Percentiles rank a stretch among this genome's conserved stretches.
phyloP scores from a whole-genome alignment of 2,113 vertebrate species.

The Polypterus bichir region DNA sequence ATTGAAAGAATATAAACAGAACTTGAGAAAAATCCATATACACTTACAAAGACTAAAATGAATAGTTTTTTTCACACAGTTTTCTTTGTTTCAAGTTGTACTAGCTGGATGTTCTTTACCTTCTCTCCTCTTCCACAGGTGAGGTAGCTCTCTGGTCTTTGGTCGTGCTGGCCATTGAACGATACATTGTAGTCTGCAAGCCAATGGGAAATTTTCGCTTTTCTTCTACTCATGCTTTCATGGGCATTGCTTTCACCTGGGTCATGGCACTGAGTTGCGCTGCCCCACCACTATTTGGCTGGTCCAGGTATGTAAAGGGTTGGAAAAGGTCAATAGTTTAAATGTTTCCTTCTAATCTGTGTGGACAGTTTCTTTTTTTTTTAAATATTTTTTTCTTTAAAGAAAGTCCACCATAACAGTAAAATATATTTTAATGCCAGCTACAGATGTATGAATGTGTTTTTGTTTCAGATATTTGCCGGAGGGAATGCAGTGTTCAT shows the following conservation, averaged over 20 bases:
- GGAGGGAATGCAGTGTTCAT: slow-evolving; percentile 60
- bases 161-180: slow-evolving; percentile 58
- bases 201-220: slow-evolving; percentile 67
- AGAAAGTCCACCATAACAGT: not conserved
- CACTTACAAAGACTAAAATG: not conserved
- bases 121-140: slow-evolving; percentile 25
- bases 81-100: not conserved
- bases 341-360: too few relatives aligned
- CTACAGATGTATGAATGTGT: not conserved
- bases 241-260: slow-evolving; percentile 57
- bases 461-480: slow-evolving; percentile 45
- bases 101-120: not conserved
- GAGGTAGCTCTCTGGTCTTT: slow-evolving; percentile 60
- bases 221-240: slow-evolving; percentile 35
- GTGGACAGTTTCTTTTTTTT: too few relatives aligned
- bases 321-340: not conserved
- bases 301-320: slow-evolving; percentile 47
- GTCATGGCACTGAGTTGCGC: slow-evolving; percentile 52
- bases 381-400: not conserved
- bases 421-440: too few relatives aligned
- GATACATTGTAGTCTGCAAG: slow-evolving; percentile 63
- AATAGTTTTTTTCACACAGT: too few relatives aligned
- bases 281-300: slow-evolving; percentile 49
- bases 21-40: not conserved
- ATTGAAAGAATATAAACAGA: not conserved